Evolutionary conservation across 2,797 vertebrate species (phyloP), one percentile per base, ranked within the genome.

Genomic region (Sardinella longiceps): DNA sequence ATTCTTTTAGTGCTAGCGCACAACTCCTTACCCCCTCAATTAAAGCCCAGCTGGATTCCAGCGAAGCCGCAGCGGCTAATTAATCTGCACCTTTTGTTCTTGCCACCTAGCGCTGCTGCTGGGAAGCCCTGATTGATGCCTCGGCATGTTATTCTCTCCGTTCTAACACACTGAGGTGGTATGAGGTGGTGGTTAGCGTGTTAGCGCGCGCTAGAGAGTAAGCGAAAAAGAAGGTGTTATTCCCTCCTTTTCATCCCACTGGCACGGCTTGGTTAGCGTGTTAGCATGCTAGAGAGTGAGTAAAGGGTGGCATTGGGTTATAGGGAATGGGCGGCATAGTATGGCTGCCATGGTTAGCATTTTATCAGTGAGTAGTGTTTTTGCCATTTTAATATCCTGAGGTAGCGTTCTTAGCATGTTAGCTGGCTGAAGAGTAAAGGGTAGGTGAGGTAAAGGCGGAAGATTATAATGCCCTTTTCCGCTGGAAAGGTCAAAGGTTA

Each of bases 51-150:
- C 63, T 28, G 60, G 60, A 30, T 30, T 10, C 25, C 9, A 14
- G 60, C 2, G 15, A 14, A 14, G 33, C 14, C 66, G 12, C 66
- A 11, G 33, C 15, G 33, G 15, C 66, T 74, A 74, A 74, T 74
- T 74, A 74, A 33, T 37, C 66, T 74, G 2, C 82, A 80, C 83
- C 83, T 85, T 87, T 87, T 87, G 85, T 90, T 85, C 85, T 88
- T 81, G 81, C 85, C 83, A 80, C 63, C 58, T 81, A 18, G 86
- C 80, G 87, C 88, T 56, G 87, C 88, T 56, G 81, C 53, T 74
- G 82, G 82, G 60, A 70, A 87, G 80, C 56, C 83, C 80, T 84
- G 84, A 84, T 37, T 86, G 85, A 87, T 87, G 85, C 82, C 84
- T 85, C 45, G 70, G 84, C 77, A 85, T 77, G 77, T 86, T 86